A percentile compares a stretch with the other conserved stretches of the same genome.
Evolutionary conservation across 2,888 invertebrate species (phyloP).

Genomic region (Dolomedes plantarius): DNA sequence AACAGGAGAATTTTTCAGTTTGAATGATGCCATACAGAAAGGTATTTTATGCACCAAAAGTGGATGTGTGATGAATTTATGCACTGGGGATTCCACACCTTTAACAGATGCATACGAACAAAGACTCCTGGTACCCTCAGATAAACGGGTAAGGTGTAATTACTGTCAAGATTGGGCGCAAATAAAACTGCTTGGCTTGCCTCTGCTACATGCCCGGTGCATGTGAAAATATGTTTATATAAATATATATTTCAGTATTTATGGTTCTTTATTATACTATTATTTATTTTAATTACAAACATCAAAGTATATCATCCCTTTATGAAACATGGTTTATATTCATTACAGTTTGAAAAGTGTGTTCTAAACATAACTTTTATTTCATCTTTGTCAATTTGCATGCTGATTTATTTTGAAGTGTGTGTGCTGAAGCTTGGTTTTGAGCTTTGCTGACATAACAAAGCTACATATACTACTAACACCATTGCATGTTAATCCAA

Average conservation of each 20-base stretch:
- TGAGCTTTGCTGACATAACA: conserved; percentile 70
- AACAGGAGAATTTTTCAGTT: conserved; percentile 83
- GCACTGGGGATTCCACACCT: conserved; percentile 84
- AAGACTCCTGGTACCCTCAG: conserved; percentile 91
- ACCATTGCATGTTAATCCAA: conserved; percentile 54
- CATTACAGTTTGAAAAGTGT: background rate
- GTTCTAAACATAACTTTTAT: background rate
- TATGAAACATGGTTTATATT: background rate
- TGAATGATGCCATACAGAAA: conserved; percentile 76
- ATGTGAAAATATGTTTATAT: conserved; percentile 47
- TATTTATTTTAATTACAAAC: background rate
- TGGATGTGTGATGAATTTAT: conserved; percentile 85
- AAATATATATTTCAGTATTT: conserved; percentile 4
- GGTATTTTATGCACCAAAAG: conserved; percentile 77
- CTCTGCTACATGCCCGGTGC: conserved; percentile 70
- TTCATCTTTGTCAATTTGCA: conserved; percentile 44
- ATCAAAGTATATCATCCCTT: background rate
- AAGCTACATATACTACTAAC: conserved; percentile 65
- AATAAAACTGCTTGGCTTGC: conserved; percentile 70
- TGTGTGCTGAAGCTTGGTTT: conserved; percentile 66
- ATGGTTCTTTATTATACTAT: background rate
- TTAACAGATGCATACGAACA: conserved; percentile 90
- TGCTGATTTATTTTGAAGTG: conserved; percentile 44
- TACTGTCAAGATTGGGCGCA: conserved; percentile 62
- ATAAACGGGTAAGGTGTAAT: conserved; percentile 89